These are phyloP conservation scores for Myanophis thanlyinensis DNA, from an alignment of 2,113 vertebrate genomes.

Conservation along the genomic window DNA sequence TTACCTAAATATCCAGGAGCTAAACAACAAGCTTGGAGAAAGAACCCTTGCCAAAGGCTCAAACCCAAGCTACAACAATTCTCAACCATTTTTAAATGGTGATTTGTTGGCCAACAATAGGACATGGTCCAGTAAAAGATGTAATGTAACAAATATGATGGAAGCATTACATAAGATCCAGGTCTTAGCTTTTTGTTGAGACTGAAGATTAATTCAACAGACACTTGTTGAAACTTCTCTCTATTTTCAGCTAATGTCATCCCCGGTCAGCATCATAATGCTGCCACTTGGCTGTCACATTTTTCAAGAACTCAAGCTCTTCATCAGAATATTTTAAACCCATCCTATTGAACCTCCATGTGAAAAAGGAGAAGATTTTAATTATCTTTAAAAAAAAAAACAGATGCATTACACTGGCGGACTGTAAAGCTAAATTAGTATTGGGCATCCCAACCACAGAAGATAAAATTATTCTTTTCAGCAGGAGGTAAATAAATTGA, in stretches of 20 bases:
- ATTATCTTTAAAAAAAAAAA: too few relatives aligned
- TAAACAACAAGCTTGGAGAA: neutral
- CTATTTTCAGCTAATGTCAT: neutral
- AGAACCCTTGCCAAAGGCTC: neutral
- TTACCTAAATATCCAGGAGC: neutral
- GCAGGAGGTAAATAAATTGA: neutral
- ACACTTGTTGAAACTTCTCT: neutral
- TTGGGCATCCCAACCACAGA: neutral
- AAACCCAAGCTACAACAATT: neutral
- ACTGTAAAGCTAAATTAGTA: neutral
- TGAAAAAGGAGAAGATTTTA: neutral
- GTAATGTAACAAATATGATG: neutral
- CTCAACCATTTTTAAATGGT: neutral
- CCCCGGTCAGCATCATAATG: neutral
- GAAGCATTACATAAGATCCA: neutral
- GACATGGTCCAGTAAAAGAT: neutral
- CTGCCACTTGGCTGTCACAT: neutral
- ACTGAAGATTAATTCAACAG: neutral
- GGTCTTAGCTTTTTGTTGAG: neutral
- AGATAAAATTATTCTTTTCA: neutral
- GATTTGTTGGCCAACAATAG: neutral
- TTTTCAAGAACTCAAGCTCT: neutral
- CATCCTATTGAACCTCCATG: neutral
- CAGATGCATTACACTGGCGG: neutral
- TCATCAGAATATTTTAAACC: neutral